Evolutionary conservation across 2,888 invertebrate genomes (phyloP).

Genomic region (Pandemis cinnamomeana): DNA sequence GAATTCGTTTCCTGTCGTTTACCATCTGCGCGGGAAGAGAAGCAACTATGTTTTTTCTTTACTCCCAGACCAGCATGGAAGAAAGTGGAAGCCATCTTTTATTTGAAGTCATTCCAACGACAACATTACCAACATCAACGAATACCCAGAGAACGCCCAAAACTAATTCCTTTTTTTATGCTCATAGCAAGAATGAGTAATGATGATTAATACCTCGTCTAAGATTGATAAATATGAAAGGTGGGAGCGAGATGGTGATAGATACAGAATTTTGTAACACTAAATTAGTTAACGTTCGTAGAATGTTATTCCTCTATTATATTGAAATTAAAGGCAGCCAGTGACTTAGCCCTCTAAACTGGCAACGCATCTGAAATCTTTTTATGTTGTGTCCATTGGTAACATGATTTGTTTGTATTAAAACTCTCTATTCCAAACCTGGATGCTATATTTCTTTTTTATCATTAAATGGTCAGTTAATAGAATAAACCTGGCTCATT

Average conservation of each 20-base stretch:
- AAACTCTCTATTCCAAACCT: no score
- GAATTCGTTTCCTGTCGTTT: no score
- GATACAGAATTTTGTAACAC: constrained; percentile 18
- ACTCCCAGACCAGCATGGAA: not conserved
- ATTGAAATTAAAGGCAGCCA: no score
- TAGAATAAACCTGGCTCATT: no score
- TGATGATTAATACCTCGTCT: constrained; percentile 40
- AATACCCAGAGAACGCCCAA: constrained; percentile 32
- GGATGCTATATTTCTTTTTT: no score
- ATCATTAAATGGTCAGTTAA: no score
- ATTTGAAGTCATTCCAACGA: constrained; percentile 20
- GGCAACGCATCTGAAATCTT: no score
- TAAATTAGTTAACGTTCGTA: not conserved
- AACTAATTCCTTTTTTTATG: constrained; percentile 26
- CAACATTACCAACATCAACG: constrained; percentile 33
- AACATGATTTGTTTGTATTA: no score
- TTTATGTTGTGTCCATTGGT: no score
- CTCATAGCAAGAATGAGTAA: constrained; percentile 31
- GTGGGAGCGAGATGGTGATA: constrained; percentile 29
- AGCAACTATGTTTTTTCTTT: no score
- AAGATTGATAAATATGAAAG: constrained; percentile 39
- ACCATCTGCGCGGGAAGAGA: no score
- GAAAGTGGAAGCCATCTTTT: constrained; percentile 13
- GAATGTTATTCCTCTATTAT: not conserved
- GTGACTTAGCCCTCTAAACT: no score